Evolutionary conservation across 2,113 vertebrate species (phyloP).

Genomic region (Candoia aspera): DNA sequence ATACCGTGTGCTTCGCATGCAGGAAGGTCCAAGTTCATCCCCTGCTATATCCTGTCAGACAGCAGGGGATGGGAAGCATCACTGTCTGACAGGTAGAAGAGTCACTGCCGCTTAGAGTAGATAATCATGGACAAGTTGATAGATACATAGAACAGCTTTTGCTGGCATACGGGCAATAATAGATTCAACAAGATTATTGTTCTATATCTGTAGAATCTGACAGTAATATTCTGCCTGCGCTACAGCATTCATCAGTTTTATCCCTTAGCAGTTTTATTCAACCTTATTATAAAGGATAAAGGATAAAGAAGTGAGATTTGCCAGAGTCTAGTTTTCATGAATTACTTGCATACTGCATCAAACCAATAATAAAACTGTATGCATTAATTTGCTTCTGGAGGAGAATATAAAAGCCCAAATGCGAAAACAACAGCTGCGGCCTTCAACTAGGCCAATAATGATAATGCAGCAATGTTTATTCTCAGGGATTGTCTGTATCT

Average conservation of each 20-base stretch:
- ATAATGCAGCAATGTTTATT: background rate
- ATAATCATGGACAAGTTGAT: background rate
- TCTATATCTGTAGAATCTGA: background rate
- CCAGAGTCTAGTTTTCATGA: conserved; percentile 37
- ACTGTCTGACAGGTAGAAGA: too few relatives aligned
- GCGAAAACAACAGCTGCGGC: background rate
- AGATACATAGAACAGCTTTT: background rate
- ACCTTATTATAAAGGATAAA: conserved; percentile 26
- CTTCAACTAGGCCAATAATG: background rate
- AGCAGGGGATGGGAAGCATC: background rate
- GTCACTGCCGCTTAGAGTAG: background rate
- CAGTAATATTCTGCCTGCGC: background rate
- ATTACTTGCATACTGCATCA: conserved; percentile 43
- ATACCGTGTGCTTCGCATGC: background rate
- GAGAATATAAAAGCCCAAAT: background rate
- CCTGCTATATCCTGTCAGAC: background rate
- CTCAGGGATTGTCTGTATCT: background rate
- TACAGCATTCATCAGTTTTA: background rate
- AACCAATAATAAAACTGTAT: conserved; percentile 46
- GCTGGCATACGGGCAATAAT: background rate
- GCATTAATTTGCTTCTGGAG: background rate
- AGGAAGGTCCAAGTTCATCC: background rate
- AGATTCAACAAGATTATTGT: background rate
- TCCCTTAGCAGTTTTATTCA: background rate
- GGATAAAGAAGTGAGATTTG: conserved; percentile 29